Base-by-base conservation (phyloP, 2,888 invertebrate species). In the Ormyrus thymus region DNA sequence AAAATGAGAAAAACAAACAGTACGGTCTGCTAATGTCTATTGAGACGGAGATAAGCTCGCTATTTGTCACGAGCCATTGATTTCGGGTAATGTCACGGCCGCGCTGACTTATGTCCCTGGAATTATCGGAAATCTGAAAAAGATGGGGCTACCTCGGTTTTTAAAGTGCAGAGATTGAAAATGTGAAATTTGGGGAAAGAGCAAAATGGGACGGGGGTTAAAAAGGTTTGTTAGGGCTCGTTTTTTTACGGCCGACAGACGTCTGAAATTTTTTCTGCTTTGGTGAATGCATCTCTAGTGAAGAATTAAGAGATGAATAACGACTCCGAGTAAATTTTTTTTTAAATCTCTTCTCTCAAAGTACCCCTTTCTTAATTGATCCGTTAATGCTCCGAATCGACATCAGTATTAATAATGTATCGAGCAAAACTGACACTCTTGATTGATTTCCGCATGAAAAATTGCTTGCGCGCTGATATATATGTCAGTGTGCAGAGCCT, bases 11-110 rank as follows among this genome's bases (percentile, higher is more conserved):
- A 56, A 74, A 66, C 51, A 73, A 46, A 76, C 78, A 62, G 76
- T 66, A 70, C 51, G 81, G 76, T 69, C 78, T 43, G 65, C 56
- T 76, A 77, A 77, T 79, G 76, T 64, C 65, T 51, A 70, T 77
- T 69, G 76, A 71, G 79, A 80, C 46, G 29, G 58, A 74, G 79
- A 81, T 74, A 79, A 74, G 79, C 77, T 56, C 15, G 56, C 75
- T 71, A 77, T 81, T 81, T 81, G 79, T 77, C 77, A 81, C 79
- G 81, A 73, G 56, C 68, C 81, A 81, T 79, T 81, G 81, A 81
- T 79, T 79, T 74, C 55, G 77, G 69, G 76, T 79, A 79, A 79
- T 71, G 62, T 46, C 66, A 11, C 15, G 73, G 51, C 59, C 4
- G n/a, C 8, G 46, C 29, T 69, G 78, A 79, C 65, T 78, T 73